phyloP scores from a whole-genome alignment of 2,888 invertebrate genomes.

The Caenorhabditis sulstoni region DNA sequence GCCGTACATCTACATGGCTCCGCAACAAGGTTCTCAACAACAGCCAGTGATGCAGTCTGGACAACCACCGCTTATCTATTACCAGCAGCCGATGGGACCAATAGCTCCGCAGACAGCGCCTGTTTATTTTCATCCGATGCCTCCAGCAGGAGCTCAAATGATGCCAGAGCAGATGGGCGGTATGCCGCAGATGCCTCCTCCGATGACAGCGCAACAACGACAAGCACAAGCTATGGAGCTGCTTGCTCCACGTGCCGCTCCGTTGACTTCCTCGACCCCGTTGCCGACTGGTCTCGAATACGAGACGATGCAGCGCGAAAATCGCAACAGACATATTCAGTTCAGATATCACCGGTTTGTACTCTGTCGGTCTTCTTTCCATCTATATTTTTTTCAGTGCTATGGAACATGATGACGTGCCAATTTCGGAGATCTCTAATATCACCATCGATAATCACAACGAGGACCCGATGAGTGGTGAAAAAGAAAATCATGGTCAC shows the following conservation, averaged over 20 bases:
- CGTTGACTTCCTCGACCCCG: conserved; percentile 59
- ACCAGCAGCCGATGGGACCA: conserved; percentile 36
- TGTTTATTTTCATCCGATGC: conserved; percentile 48
- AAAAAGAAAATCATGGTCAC: conserved; percentile 40
- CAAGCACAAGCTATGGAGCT: conserved; percentile 22
- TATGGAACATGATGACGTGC: conserved; percentile 59
- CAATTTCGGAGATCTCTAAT: conserved; percentile 56
- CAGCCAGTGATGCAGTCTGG: conserved; percentile 35
- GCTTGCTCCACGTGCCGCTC: conserved; percentile 25
- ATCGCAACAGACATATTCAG: conserved; percentile 49
- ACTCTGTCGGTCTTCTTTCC: neutral
- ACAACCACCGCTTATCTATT: conserved; percentile 48
- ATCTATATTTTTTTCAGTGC: conserved; percentile 16
- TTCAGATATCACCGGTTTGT: conserved; percentile 54
- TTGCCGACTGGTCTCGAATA: conserved; percentile 54
- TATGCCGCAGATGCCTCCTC: conserved; percentile 33
- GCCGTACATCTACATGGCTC: conserved; percentile 49
- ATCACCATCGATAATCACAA: conserved; percentile 52
- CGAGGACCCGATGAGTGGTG: conserved; percentile 58
- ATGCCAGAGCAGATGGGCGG: conserved; percentile 35
- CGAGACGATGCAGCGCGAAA: conserved; percentile 49
- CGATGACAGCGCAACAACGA: conserved; percentile 19
- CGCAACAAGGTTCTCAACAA: conserved; percentile 32
- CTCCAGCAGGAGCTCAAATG: conserved; percentile 22
- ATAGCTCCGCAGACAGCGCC: conserved; percentile 39